Percentiles rank a stretch among this genome's conserved stretches.
phyloP scores from a whole-genome alignment of 2,797 vertebrate genomes.

The Delichon dasypus region DNA sequence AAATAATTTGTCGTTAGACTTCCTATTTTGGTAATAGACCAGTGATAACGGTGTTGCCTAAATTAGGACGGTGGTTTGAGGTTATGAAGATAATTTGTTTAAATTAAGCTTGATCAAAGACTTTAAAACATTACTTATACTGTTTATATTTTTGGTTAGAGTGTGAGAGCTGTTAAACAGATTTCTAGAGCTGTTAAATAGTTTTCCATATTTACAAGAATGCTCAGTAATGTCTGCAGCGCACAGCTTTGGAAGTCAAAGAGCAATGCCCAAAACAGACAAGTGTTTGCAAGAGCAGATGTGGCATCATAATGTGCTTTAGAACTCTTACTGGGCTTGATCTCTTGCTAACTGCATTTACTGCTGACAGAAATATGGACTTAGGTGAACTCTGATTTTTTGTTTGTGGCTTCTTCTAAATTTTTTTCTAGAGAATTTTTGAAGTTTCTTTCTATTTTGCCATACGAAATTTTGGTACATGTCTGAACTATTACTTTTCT shows the following conservation, averaged over 20 bases:
- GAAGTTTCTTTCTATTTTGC: not conserved
- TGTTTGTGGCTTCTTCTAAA: not conserved
- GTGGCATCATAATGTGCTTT: not conserved
- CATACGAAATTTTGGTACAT: not conserved
- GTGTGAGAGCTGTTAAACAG: not conserved
- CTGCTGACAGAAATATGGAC: not conserved
- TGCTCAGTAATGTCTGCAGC: not conserved
- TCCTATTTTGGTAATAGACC: not conserved
- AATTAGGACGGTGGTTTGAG: not conserved
- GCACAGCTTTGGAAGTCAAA: constrained; percentile 6
- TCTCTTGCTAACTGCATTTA: not conserved
- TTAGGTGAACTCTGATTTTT: not conserved
- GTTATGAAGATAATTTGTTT: not conserved
- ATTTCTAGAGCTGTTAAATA: not conserved
- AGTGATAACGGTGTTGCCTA: not conserved
- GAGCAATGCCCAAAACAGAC: not conserved
- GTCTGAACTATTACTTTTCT: not conserved
- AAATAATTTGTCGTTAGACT: not conserved
- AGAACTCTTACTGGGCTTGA: not conserved
- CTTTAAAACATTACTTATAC: not conserved
- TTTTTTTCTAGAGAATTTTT: not conserved
- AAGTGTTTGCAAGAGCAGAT: not conserved
- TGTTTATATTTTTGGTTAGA: not conserved
- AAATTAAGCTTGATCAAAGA: not conserved
- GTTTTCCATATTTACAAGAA: not conserved